These are phyloP conservation scores for Polydrusus pterygomalis DNA, from an alignment of 2,888 invertebrate species.

Conservation along the genomic window DNA sequence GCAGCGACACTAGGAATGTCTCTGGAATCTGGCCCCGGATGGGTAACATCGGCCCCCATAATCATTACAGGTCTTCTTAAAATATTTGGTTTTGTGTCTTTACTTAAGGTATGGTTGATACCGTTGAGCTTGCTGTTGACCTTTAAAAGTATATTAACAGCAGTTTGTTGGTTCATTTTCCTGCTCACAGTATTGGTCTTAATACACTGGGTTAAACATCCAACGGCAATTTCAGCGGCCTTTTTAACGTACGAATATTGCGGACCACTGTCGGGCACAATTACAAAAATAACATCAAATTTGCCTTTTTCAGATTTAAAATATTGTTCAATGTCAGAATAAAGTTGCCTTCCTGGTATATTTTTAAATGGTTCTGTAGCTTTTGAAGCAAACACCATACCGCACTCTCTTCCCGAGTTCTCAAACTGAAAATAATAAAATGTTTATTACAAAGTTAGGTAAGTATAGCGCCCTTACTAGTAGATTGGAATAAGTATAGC, in stretches of 20 bases:
- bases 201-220: constrained; percentile 85
- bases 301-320: constrained; percentile 56
- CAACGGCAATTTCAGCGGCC: constrained; percentile 80
- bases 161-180: constrained; percentile 77
- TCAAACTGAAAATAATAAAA: constrained; percentile 51
- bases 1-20: constrained; percentile 80
- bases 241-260: constrained; percentile 76
- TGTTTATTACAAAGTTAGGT: background rate
- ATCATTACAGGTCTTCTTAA: constrained; percentile 74
- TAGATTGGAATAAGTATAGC: no score
- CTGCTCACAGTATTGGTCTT: constrained; percentile 73
- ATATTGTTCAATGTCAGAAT: constrained; percentile 53
- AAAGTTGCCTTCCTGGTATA: constrained; percentile 46
- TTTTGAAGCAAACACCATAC: constrained; percentile 49
- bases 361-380: constrained; percentile 52
- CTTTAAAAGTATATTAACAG: constrained; percentile 80
- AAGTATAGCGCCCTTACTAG: no score
- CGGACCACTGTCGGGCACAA: constrained; percentile 74
- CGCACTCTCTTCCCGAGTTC: constrained; percentile 43
- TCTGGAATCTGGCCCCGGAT: constrained; percentile 88
- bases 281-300: constrained; percentile 77
- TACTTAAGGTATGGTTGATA: constrained; percentile 77
- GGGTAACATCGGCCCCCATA: constrained; percentile 93
- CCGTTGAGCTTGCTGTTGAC: constrained; percentile 89
- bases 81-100: constrained; percentile 54